phyloP scores from a whole-genome alignment of 2,113 vertebrate genomes.

The Scomber colias region DNA sequence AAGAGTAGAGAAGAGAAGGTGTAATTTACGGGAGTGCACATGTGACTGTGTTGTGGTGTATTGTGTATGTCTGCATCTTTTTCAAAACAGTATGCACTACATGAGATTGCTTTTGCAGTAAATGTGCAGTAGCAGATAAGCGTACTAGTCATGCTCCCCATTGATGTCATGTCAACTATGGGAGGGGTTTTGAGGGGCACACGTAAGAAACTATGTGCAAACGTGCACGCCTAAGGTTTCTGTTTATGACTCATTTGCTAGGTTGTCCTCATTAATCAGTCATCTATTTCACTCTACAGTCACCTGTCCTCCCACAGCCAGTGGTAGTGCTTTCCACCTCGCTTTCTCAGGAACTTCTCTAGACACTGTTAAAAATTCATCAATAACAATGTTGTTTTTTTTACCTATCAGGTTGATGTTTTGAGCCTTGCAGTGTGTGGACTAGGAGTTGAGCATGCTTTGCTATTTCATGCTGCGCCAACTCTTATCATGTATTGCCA shows the following conservation, averaged over 20 bases:
- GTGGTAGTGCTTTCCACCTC: not conserved
- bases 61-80: not conserved
- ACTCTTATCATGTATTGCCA: not conserved
- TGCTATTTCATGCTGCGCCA: not conserved
- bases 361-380: constrained; percentile 7
- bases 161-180: not conserved
- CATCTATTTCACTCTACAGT: constrained; percentile 3
- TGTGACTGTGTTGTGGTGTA: not conserved
- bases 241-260: constrained; percentile 21
- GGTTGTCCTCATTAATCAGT: constrained; percentile 35
- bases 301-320: constrained; percentile 20
- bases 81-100: constrained; percentile 12
- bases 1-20: not conserved
- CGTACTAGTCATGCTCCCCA: not conserved
- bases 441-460: not conserved
- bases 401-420: constrained; percentile 4
- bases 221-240: constrained; percentile 1
- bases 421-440: not conserved
- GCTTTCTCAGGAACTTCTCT: not conserved
- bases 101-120: constrained; percentile 17
- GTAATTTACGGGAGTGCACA: not conserved
- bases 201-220: not conserved
- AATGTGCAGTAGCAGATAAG: constrained; percentile 63
- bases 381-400: not conserved
- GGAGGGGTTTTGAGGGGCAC: constrained; percentile 36